phyloP scores from a whole-genome alignment of 2,113 vertebrate genomes.

The Corythornis cristatus region DNA sequence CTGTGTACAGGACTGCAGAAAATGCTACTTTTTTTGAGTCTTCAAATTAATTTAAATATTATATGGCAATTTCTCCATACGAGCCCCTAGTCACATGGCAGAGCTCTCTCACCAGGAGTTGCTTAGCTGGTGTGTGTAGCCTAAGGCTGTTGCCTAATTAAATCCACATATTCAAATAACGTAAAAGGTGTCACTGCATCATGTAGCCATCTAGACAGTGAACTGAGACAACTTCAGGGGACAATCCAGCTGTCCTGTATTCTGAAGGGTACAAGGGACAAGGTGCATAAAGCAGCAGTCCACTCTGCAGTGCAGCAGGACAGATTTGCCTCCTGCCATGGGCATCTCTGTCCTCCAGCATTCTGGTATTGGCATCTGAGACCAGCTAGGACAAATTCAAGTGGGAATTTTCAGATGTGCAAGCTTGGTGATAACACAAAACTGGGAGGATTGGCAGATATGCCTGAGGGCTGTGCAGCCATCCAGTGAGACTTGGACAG shows the following conservation, averaged over 20 bases:
- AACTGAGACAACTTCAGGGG: background rate
- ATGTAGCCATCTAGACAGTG: background rate
- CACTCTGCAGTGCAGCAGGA: rapidly evolving
- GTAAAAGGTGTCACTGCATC: background rate
- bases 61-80: background rate
- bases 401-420: background rate
- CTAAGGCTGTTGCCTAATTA: background rate
- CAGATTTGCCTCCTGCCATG: background rate
- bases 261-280: rapidly evolving
- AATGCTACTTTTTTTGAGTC: background rate
- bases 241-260: background rate
- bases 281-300: background rate
- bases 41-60: background rate
- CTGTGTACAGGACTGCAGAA: background rate
- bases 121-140: background rate
- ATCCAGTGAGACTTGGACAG: too few species aligned
- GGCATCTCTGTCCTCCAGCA: background rate
- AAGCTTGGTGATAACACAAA: background rate
- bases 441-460: too few species aligned
- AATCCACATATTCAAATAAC: background rate
- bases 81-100: background rate
- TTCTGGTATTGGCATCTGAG: background rate
- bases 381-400: background rate
- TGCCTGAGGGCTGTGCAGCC: too few species aligned
- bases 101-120: background rate